Base-by-base conservation (phyloP, 2,113 vertebrate genomes). In the Rousettus leschenaultii region DNA sequence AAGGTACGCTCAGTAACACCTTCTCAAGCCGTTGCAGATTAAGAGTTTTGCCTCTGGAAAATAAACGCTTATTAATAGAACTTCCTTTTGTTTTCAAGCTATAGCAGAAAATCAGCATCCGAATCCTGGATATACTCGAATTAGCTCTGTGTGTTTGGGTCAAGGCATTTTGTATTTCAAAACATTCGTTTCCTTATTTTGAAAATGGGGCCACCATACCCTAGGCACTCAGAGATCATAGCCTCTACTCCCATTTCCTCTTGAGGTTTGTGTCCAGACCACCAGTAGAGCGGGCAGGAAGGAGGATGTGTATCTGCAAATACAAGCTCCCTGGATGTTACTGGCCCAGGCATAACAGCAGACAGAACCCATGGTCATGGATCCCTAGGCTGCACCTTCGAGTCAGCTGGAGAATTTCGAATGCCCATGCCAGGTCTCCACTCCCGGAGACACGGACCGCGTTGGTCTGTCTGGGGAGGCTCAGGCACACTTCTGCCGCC, bases 11-110 rank as follows among this genome's bases (percentile, higher is more conserved):
- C 35, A 70, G 45, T 40, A 59, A 18, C 22, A 26, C 22, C 43
- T 59, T 84, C n/a, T 86, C 33, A 61, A 89, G 48, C 21, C 33
- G n/a, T 48, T 57, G n/a, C n/a, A 68, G 33, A 43, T 86, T 45
- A 80, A 61, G 19, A 77, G 14, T 51, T 30, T 35, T 15, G 33
- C 28, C 55, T 88, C 35, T 22, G 45, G 33, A 94, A 91, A 91
- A 91, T 59, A 48, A 83, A 63, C 30, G 8, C 30, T 73, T 68
- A 51, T 75, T 22, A 70, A 57, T 28, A 65, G 57, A 84, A 53
- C 1, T 57, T 82, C 26, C 33, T 77, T 83, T 43, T 86, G 22
- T 86, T 95, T 95, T 70, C 83, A 89, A 75, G 65, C 38, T 35
- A 10, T 59, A 5, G 74, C 28, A 24, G 53, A 63, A 89, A 85